Percentiles rank a stretch among this genome's conserved stretches.
Conservation (phyloP, 2,888 invertebrate genomes). For the Boloria euphrosyne region DNA sequence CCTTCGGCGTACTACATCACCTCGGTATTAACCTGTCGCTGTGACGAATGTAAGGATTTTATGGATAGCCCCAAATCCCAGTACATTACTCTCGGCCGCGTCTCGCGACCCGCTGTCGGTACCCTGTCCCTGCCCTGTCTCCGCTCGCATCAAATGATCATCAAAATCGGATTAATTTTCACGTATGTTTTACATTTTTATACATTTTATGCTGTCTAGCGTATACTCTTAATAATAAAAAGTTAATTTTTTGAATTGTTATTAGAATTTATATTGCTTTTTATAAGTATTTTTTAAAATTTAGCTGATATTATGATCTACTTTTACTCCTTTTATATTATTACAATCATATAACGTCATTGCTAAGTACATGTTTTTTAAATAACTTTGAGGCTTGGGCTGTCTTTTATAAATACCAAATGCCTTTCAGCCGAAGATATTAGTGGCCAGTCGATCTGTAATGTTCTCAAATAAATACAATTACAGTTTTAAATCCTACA, state of each 20-base stretch:
- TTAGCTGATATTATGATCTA: no score
- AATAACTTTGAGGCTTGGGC: no score
- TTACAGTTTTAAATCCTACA: not conserved
- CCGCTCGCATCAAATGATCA: not conserved
- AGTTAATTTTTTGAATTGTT: no score
- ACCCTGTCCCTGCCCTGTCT: not conserved
- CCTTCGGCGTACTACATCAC: constrained; percentile 31
- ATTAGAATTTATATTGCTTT: no score
- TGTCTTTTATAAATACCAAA: no score
- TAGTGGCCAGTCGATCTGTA: not conserved
- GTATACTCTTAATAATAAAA: no score
- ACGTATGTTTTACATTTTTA: not conserved
- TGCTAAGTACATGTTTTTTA: no score
- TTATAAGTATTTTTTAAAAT: no score
- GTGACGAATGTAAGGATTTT: constrained; percentile 33
- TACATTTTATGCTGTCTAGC: no score
- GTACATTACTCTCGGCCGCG: constrained; percentile 25
- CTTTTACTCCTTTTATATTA: no score
- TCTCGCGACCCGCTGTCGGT: not conserved
- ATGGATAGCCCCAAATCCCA: constrained; percentile 26
- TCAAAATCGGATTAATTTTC: constrained; percentile 21
- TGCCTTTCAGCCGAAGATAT: no score
- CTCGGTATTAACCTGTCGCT: constrained; percentile 31
- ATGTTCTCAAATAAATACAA: not conserved
- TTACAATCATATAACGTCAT: no score